Percentiles rank a stretch among this genome's conserved stretches.
Evolutionary conservation across 2,797 vertebrate species (phyloP).

Genomic region (Benthosema pterotum): DNA sequence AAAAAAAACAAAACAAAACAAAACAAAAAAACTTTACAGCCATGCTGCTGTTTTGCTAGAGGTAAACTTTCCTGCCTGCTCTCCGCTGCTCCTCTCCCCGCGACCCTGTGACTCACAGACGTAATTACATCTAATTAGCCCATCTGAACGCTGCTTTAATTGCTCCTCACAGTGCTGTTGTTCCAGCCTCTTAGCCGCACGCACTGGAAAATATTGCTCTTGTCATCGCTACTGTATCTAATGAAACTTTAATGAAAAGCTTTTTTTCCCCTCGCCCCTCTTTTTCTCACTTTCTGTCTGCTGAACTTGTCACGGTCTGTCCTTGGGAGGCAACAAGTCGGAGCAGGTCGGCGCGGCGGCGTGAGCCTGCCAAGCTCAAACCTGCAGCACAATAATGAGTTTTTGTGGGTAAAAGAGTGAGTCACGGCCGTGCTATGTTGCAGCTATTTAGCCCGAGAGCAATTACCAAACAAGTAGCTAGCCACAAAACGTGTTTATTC

Average conservation of each 20-base stretch:
- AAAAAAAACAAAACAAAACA: too few species aligned
- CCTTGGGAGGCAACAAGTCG: slow-evolving; percentile 43
- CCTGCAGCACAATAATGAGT: slow-evolving; percentile 15
- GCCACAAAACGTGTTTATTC: slow-evolving; percentile 30
- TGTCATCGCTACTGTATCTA: slow-evolving; percentile 55
- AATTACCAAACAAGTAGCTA: slow-evolving; percentile 42
- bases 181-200: slow-evolving; percentile 45
- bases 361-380: slow-evolving; percentile 28
- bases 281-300: not conserved
- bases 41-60: not conserved
- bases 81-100: slow-evolving; percentile 16
- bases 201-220: slow-evolving; percentile 56
- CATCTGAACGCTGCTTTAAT: slow-evolving; percentile 52
- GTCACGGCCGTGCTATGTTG: slow-evolving; percentile 34
- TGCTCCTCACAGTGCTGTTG: slow-evolving; percentile 44
- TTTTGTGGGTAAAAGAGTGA: slow-evolving; percentile 38
- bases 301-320: slow-evolving; percentile 30
- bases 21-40: too few species aligned
- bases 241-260: slow-evolving; percentile 60
- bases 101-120: slow-evolving; percentile 52
- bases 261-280: slow-evolving; percentile 50
- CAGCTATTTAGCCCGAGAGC: slow-evolving; percentile 26
- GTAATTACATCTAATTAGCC: slow-evolving; percentile 57
- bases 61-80: slow-evolving; percentile 2
- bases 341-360: slow-evolving; percentile 30